phyloP scores from a whole-genome alignment of 2,888 invertebrate species.

The Boloria selene region DNA sequence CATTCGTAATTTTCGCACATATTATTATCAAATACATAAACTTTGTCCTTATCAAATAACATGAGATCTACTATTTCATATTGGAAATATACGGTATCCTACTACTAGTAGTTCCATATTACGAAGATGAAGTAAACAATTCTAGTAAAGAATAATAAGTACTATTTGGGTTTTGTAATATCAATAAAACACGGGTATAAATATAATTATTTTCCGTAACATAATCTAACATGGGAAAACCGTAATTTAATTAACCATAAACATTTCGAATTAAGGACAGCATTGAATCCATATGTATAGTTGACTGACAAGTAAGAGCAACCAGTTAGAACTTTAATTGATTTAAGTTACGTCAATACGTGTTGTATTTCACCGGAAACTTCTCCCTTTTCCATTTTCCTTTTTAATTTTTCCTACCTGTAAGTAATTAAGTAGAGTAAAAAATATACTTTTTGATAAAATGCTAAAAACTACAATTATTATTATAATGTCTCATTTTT shows the following conservation, averaged over 20 bases:
- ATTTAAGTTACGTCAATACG: not conserved
- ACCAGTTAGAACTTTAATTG: constrained; percentile 16
- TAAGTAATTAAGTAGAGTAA: not conserved
- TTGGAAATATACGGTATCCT: too few species aligned
- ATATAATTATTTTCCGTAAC: constrained; percentile 1
- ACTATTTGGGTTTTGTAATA: too few species aligned
- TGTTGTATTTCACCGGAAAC: constrained; percentile 11
- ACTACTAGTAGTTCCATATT: too few species aligned
- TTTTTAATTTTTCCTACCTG: not conserved
- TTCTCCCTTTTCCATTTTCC: constrained; percentile 14
- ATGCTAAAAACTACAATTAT: not conserved
- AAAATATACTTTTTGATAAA: not conserved
- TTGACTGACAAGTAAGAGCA: not conserved
- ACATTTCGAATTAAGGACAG: not conserved
- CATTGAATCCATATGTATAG: not conserved
- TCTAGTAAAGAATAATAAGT: too few species aligned
- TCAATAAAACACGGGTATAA: too few species aligned
- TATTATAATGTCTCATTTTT: not conserved
- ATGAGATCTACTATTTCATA: too few species aligned
- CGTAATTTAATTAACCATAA: constrained; percentile 3
- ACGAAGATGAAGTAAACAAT: too few species aligned
- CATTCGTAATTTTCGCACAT: too few species aligned
- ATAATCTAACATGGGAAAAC: constrained; percentile 9
- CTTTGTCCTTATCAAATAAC: too few species aligned
- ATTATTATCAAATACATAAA: too few species aligned